These are phyloP conservation scores for Pararge aegeria DNA, from an alignment of 1,140 invertebrate genomes.

Conservation along the genomic window DNA sequence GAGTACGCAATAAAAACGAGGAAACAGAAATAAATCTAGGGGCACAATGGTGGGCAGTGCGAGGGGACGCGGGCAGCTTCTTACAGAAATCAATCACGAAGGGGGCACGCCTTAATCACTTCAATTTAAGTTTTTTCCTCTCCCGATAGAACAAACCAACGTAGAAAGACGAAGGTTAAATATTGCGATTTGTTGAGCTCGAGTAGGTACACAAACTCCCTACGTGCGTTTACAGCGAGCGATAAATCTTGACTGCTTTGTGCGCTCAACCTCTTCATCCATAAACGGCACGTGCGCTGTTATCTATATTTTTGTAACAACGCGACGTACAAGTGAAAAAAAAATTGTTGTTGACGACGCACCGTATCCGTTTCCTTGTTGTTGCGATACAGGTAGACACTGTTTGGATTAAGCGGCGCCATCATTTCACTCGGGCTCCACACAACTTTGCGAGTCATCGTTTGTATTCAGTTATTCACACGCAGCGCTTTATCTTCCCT, in stretches of 20 bases:
- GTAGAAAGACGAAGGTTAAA: constrained; percentile 68
- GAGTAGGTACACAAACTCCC: constrained; percentile 54
- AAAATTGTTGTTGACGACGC: constrained; percentile 52
- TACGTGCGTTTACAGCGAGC: constrained; percentile 51
- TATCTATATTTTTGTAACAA: constrained; percentile 64
- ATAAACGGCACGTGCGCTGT: constrained; percentile 62
- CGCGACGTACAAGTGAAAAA: constrained; percentile 51
- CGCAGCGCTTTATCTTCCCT: constrained; percentile 59
- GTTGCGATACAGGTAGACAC: constrained; percentile 42
- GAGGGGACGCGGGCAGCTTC: constrained; percentile 35
- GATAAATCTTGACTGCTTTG: constrained; percentile 67
- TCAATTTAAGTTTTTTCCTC: constrained; percentile 73
- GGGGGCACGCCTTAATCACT: constrained; percentile 57
- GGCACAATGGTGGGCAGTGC: constrained; percentile 52
- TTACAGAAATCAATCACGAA: constrained; percentile 68
- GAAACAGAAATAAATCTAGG: constrained; percentile 77
- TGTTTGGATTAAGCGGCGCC: constrained; percentile 40
- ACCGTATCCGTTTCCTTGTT: constrained; percentile 42
- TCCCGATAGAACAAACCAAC: constrained; percentile 59
- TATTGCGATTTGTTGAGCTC: constrained; percentile 56
- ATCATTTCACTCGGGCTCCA: constrained; percentile 35
- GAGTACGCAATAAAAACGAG: constrained; percentile 77
- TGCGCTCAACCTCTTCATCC: constrained; percentile 56
- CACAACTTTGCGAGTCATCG: constrained; percentile 50
- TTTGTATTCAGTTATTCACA: constrained; percentile 70